Evolutionary conservation across 1,140 invertebrate genomes (phyloP), one percentile per base, ranked within the genome.

Genomic region (Halictus rubicundus): DNA sequence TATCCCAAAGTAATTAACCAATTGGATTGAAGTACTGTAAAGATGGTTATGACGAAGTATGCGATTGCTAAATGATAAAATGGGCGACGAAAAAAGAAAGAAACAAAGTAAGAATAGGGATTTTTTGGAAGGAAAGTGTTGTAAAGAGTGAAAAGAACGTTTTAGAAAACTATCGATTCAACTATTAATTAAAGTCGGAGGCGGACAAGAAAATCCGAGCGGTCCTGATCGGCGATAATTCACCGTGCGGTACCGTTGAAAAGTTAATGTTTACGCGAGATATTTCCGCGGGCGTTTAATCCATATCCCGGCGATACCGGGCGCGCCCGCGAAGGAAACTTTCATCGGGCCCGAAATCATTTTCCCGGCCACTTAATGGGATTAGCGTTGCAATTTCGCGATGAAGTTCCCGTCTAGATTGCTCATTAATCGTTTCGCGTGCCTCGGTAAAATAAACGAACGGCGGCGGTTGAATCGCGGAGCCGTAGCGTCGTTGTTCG

Each of bases 361-460:
- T 73, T 57, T 66, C 52, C 63, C 19, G 19, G n/a, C 37, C 63
- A 79, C 78, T 79, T 73, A 73, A 52, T 52, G 63, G 52, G 42
- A 79, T 74, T 79, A 68, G 23, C 27, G 70, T 37, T 37, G 71
- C 70, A 74, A 79, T 79, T 74, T 49, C 60, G 54, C 37, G 27
- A 74, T 49, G 70, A 73, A 74, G n/a, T 60, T 68, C 59, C 63
- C 63, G 49, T 21, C 42, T n/a, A 23, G 63, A 7, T 74, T 37
- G 63, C 71, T 73, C 52, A 65, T 79, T 79, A 73, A 63, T 52
- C 71, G 71, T 49, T 46, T 46, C 52, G 61, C 25, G 52, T 27
- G 21, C 19, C 52, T 1, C 46, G 70, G 60, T 46, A 66, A 74
- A 46, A 72, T 68, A 60, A 59, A 79, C 70, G 52, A 49, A 27